Evolutionary conservation across 2,888 invertebrate species (phyloP).

Genomic region (Thecophora atra): DNA sequence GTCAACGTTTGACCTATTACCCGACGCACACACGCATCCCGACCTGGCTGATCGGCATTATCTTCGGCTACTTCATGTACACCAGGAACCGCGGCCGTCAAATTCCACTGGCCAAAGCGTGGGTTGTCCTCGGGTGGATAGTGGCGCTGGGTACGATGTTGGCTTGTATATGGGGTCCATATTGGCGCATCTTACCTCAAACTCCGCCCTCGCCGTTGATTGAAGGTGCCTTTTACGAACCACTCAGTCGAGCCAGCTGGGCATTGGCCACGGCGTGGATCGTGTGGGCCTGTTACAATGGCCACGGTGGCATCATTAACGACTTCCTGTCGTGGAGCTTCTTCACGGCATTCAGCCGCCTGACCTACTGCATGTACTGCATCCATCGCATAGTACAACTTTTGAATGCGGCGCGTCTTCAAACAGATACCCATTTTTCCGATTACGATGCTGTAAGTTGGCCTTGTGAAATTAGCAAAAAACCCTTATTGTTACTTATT

Average conservation of each 20-base stretch:
- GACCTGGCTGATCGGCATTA: constrained; percentile 65
- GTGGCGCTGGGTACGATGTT: constrained; percentile 57
- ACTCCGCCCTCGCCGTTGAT: constrained; percentile 53
- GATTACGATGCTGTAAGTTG: constrained; percentile 60
- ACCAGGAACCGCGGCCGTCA: constrained; percentile 58
- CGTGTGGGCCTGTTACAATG: constrained; percentile 64
- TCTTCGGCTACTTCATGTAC: constrained; percentile 63
- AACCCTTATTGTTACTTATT: background rate
- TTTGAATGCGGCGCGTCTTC: constrained; percentile 57
- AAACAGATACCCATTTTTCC: constrained; percentile 60
- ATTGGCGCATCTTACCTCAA: constrained; percentile 57
- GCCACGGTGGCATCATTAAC: constrained; percentile 62
- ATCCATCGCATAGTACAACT: constrained; percentile 62
- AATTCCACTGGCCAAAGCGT: constrained; percentile 55
- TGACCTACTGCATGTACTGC: constrained; percentile 64
- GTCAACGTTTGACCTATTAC: constrained; percentile 61
- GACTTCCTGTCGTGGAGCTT: constrained; percentile 62
- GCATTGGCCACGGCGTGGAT: constrained; percentile 62
- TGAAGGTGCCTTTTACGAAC: constrained; percentile 63
- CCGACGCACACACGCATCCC: constrained; percentile 64
- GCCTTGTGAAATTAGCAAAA: background rate
- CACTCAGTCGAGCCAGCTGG: constrained; percentile 60
- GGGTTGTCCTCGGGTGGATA: constrained; percentile 60
- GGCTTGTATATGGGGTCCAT: constrained; percentile 60
- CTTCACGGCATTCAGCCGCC: constrained; percentile 61